Conservation (phyloP, 2,888 invertebrate species). For the Agrotis puta region DNA sequence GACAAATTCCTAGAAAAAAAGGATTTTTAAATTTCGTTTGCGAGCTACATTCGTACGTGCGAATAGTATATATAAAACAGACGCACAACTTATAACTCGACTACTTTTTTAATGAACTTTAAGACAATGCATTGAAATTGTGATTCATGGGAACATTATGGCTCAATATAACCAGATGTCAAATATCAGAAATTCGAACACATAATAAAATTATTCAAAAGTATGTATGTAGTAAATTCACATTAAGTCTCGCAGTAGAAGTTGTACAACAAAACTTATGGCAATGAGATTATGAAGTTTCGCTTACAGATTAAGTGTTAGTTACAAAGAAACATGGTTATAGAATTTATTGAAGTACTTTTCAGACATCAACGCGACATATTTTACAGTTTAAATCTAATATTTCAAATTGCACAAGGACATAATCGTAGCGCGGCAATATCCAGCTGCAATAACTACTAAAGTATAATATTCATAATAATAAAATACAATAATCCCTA, state of each 20-base stretch:
- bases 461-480: conserved; percentile 61
- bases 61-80: conserved; percentile 43
- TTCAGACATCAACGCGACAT: conserved; percentile 33
- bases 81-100: conserved; percentile 5
- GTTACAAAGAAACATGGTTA: conserved; percentile 45
- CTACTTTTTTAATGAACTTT: conserved; percentile 23
- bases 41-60: conserved; percentile 31
- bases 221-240: conserved; percentile 18
- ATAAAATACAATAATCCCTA: conserved; percentile 57
- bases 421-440: conserved; percentile 48
- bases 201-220: conserved; percentile 12
- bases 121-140: conserved; percentile 35
- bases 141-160: conserved; percentile 26
- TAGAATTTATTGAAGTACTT: conserved; percentile 40
- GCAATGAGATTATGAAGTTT: conserved; percentile 42
- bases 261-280: conserved; percentile 36
- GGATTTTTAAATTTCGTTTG: conserved; percentile 14
- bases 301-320: conserved; percentile 40
- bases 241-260: conserved; percentile 14
- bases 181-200: conserved; percentile 10
- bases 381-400: conserved; percentile 39
- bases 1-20: conserved; percentile 23
- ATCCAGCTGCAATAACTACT: conserved; percentile 47
- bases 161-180: not conserved
- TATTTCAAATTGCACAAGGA: conserved; percentile 52